These are phyloP conservation scores for Dorcus parallelipipedus DNA, from an alignment of 2,888 invertebrate genomes.

Conservation along the genomic window DNA sequence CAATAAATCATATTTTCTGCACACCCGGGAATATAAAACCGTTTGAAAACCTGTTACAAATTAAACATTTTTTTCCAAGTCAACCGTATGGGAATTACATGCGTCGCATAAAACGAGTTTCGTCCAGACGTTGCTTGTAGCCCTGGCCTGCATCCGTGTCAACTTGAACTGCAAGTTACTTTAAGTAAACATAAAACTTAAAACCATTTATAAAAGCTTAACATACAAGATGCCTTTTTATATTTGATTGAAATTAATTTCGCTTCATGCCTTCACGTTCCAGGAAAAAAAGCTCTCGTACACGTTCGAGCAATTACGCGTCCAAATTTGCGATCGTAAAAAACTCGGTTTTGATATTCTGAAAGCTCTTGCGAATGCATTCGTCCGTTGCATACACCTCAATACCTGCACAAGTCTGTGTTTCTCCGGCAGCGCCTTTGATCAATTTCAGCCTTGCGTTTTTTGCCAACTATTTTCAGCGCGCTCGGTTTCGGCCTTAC, in stretches of 20 bases:
- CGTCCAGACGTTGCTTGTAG: conserved; percentile 12
- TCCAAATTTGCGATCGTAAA: conserved; percentile 38
- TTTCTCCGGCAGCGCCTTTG: conserved; percentile 44
- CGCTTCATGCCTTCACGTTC: too few species aligned
- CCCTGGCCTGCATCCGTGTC: neutral
- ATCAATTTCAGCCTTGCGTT: conserved; percentile 38
- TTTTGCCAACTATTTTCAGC: conserved; percentile 15
- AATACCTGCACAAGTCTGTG: conserved; percentile 46
- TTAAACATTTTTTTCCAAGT: conserved; percentile 5
- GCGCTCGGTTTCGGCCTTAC: too few species aligned
- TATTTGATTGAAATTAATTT: too few species aligned
- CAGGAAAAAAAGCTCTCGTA: conserved; percentile 23
- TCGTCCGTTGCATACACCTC: conserved; percentile 44
- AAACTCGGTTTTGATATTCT: conserved; percentile 38
- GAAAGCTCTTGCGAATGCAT: conserved; percentile 42
- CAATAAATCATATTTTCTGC: conserved; percentile 19
- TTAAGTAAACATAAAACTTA: neutral
- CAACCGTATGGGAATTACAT: conserved; percentile 13
- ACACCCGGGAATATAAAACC: conserved; percentile 17
- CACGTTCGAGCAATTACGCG: conserved; percentile 42
- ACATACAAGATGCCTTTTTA: too few species aligned
- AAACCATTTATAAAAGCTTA: too few species aligned
- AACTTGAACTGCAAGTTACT: neutral
- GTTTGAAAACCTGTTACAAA: conserved; percentile 20
- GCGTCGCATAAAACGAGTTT: conserved; percentile 21